A percentile compares a stretch with the other conserved stretches of the same genome.
These are phyloP conservation scores for Diorhabda sublineata DNA, from an alignment of 1,140 invertebrate genomes.

Conservation along the genomic window DNA sequence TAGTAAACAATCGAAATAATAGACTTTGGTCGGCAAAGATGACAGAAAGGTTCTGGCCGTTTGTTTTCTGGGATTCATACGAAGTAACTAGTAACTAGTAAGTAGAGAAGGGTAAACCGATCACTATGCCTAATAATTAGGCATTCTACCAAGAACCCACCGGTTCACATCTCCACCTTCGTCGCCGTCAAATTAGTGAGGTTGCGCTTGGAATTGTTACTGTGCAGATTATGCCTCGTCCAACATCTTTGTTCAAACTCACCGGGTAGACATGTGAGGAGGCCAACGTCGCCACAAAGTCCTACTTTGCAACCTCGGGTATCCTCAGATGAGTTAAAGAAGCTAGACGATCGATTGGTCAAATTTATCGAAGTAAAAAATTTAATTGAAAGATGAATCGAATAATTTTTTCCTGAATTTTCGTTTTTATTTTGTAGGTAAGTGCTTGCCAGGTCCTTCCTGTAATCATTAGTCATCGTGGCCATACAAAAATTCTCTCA, in stretches of 20 bases:
- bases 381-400: too few relatives aligned
- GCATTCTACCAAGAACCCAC: background rate
- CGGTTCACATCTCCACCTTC: background rate
- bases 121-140: background rate
- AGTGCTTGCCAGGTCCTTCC: too few relatives aligned
- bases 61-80: background rate
- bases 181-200: background rate
- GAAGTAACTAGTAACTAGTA: background rate
- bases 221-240: background rate
- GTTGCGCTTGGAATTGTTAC: background rate
- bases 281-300: background rate
- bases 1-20: background rate
- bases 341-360: too few relatives aligned
- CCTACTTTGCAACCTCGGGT: background rate
- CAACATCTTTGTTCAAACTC: background rate
- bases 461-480: too few relatives aligned
- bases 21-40: background rate
- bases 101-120: background rate
- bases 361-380: too few relatives aligned
- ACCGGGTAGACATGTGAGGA: background rate
- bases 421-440: too few relatives aligned
- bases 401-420: too few relatives aligned
- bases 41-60: background rate
- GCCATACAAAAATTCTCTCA: too few relatives aligned
- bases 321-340: too few relatives aligned